A percentile compares a stretch with the other conserved stretches of the same genome.
Conservation (phyloP, 2,113 vertebrate genomes). For the Coturnix japonica region DNA sequence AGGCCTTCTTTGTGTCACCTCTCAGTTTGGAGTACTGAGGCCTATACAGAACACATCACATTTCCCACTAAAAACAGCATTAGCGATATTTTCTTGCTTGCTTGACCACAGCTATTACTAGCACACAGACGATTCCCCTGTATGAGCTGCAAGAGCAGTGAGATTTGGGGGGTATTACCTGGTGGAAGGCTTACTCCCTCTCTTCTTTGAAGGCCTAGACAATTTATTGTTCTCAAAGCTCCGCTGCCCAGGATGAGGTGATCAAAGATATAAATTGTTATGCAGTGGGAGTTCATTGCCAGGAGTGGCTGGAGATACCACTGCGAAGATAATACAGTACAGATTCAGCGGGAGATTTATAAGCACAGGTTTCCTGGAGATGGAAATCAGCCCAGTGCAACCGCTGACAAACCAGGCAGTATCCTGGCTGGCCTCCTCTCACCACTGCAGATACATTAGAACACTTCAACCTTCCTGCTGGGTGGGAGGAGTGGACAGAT, state of each 20-base stretch:
- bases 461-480: not conserved
- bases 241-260: not conserved
- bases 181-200: not conserved
- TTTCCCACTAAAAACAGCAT: not conserved
- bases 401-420: not conserved
- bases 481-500: not conserved
- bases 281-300: not conserved
- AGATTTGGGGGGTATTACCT: not conserved
- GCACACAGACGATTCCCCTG: constrained; percentile 3
- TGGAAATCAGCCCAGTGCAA: not conserved
- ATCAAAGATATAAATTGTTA: not conserved
- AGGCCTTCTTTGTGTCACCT: not conserved
- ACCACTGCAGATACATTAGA: fast-evolving
- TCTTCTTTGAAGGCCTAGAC: not conserved
- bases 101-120: not conserved
- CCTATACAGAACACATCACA: not conserved
- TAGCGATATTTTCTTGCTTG: constrained; percentile 5
- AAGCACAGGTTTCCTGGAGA: not conserved
- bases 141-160: not conserved
- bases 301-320: not conserved
- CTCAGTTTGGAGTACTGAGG: constrained; percentile 34
- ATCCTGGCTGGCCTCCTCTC: not conserved
- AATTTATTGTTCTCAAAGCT: not conserved
- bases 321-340: not conserved
- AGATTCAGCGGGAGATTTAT: not conserved